Conservation (phyloP, 2,888 invertebrate genomes). For the Xanthia togata region DNA sequence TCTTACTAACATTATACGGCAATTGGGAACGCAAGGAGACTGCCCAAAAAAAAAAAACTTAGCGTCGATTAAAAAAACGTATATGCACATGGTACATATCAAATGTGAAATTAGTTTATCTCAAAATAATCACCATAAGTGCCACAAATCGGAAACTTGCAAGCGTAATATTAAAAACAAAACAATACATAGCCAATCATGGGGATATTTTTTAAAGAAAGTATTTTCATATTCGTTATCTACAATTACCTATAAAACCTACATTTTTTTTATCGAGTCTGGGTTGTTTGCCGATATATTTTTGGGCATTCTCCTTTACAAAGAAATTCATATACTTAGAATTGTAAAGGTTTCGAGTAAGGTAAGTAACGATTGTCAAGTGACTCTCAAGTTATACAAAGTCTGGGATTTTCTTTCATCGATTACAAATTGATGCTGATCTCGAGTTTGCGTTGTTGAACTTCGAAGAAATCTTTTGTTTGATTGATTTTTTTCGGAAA, state of each 20-base stretch:
- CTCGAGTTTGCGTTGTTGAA: conserved; percentile 29
- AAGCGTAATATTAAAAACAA: neutral
- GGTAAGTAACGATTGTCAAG: conserved; percentile 41
- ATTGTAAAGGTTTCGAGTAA: conserved; percentile 55
- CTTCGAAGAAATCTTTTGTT: conserved; percentile 25
- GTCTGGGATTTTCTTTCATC: conserved; percentile 49
- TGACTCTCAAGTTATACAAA: conserved; percentile 41
- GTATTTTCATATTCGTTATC: neutral
- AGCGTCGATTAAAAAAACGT: neutral
- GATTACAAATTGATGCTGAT: conserved; percentile 54
- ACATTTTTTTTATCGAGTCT: neutral
- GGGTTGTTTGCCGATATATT: neutral
- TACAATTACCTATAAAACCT: neutral
- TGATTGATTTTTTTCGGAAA: conserved; percentile 18
- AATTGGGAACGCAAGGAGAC: conserved; percentile 56
- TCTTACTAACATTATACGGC: conserved; percentile 65
- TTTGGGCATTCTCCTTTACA: conserved; percentile 44
- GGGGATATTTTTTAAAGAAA: neutral
- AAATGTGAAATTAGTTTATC: neutral
- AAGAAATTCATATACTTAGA: conserved; percentile 68
- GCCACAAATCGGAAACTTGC: neutral
- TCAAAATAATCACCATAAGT: neutral
- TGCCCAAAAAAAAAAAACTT: neutral
- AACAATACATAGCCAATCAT: neutral
- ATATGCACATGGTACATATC: neutral